Base-by-base conservation (phyloP, 2,113 vertebrate genomes). In the Cromileptes altivelis region DNA sequence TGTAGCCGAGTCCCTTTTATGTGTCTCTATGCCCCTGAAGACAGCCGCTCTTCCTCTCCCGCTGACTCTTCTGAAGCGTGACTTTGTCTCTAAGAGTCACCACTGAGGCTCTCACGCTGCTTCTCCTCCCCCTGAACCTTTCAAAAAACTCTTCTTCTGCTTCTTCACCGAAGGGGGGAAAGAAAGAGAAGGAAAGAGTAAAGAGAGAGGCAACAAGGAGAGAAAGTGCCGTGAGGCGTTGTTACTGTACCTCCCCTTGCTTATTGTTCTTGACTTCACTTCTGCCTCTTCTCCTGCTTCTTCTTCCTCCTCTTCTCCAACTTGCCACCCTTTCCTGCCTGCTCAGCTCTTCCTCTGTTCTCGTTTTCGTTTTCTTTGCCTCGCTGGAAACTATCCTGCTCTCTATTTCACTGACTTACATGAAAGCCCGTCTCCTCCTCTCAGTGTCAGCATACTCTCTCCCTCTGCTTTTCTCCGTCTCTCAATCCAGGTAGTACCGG, bases 271-370 rank as follows among this genome's bases (percentile, higher is more conserved):
- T 81, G 69, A 74, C 40, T 79, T 84, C 47, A 78, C 70, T 84
- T 86, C 69, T 83, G 4, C 33, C 63, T 68, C 70, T 61, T 65
- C 61, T 71, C 19, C 65, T 67, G 56, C 58, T 65, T 76, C 70
- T 80, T 77, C 81, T 64, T 74, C 56, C 75, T 75, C 80, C 50
- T 85, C 78, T 85, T 73, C 75, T 80, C 70, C 82, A 89, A 88
- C 72, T 76, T 81, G 65, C 56, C 78, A 65, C 55, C 81, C 73
- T 82, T 84, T 81, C 40, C 27, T 84, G 58, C 64, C 57, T 17
- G 12, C 84, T 90, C 53, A 82, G 78, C 71, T 65, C 65, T 84
- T 76, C 70, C 56, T 65, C 23, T 25, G 30, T 62, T 50, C 55
- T 81, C 23, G 76, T 71, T 40, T 58, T 75, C 40, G 18, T 67